A percentile compares a stretch with the other conserved stretches of the same genome.
These are phyloP conservation scores for Sparus aurata DNA, from an alignment of 2,797 vertebrate species.

Conservation along the genomic window DNA sequence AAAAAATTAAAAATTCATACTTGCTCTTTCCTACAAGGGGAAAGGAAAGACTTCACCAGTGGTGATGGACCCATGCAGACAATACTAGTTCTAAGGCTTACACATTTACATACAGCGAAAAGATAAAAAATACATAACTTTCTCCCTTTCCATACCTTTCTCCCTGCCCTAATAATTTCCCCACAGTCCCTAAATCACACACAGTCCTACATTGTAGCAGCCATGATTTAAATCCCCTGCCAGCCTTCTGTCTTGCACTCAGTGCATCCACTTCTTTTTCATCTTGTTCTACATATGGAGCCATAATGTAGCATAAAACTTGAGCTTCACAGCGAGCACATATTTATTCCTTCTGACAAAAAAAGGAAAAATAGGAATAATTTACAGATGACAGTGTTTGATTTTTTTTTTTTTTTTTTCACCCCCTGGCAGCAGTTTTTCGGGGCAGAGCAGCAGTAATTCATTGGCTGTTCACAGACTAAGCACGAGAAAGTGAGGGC, in stretches of 20 bases:
- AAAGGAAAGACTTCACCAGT: neutral
- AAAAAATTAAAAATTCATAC: too few species aligned
- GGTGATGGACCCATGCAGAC: neutral
- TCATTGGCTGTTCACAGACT: slow-evolving; percentile 37
- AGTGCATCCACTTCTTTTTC: slow-evolving; percentile 29
- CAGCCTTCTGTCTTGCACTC: slow-evolving; percentile 30
- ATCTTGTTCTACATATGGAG: slow-evolving; percentile 34
- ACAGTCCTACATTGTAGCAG: neutral
- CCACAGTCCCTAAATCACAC: slow-evolving; percentile 40
- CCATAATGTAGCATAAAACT: slow-evolving; percentile 52
- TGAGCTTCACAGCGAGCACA: slow-evolving; percentile 35
- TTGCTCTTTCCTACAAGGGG: too few species aligned
- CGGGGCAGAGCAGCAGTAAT: slow-evolving; percentile 43
- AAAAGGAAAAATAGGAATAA: slow-evolving; percentile 34
- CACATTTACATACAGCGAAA: neutral
- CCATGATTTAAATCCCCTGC: slow-evolving; percentile 39
- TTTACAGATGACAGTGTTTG: slow-evolving; percentile 28
- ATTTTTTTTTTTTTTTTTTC: neutral
- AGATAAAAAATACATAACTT: slow-evolving; percentile 1
- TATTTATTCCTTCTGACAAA: slow-evolving; percentile 51
- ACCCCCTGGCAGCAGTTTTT: slow-evolving; percentile 26
- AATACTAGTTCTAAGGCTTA: neutral
- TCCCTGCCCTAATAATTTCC: slow-evolving; percentile 7
- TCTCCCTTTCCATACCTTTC: neutral
- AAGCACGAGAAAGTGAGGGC: slow-evolving; percentile 20